phyloP scores from a whole-genome alignment of 2,797 vertebrate species.

The Naso thynnoides region DNA sequence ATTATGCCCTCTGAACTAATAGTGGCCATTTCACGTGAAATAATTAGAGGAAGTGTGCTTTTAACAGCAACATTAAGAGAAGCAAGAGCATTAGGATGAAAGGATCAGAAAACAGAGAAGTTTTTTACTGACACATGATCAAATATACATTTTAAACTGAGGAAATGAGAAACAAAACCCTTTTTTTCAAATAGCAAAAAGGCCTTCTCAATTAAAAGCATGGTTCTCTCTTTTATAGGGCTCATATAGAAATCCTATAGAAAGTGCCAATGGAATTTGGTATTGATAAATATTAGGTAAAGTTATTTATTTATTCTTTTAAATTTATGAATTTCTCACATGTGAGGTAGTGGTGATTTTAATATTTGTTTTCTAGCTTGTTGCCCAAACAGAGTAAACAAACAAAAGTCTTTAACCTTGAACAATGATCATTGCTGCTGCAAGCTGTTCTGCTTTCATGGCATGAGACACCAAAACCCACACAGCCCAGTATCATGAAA shows the following conservation, averaged over 20 bases:
- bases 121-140: neutral
- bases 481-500: conserved; percentile 21
- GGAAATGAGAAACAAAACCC: neutral
- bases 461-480: conserved; percentile 14
- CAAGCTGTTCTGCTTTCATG: conserved; percentile 35
- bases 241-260: neutral
- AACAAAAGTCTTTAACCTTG: conserved; percentile 11
- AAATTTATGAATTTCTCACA: neutral
- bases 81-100: neutral
- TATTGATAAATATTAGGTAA: neutral
- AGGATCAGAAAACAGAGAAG: neutral
- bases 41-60: conserved; percentile 10
- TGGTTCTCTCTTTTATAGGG: neutral
- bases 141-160: neutral
- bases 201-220: neutral
- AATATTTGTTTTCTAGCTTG: neutral
- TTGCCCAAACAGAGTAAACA: conserved; percentile 7
- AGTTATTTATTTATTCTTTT: neutral
- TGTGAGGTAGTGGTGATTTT: neutral
- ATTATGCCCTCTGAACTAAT: neutral
- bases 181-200: neutral
- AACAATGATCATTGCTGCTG: conserved; percentile 21
- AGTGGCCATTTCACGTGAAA: conserved; percentile 2
- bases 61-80: neutral
- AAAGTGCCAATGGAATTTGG: neutral